These are phyloP conservation scores for Drosophila tani DNA, from an alignment of 1,140 invertebrate genomes.

Conservation along the genomic window DNA sequence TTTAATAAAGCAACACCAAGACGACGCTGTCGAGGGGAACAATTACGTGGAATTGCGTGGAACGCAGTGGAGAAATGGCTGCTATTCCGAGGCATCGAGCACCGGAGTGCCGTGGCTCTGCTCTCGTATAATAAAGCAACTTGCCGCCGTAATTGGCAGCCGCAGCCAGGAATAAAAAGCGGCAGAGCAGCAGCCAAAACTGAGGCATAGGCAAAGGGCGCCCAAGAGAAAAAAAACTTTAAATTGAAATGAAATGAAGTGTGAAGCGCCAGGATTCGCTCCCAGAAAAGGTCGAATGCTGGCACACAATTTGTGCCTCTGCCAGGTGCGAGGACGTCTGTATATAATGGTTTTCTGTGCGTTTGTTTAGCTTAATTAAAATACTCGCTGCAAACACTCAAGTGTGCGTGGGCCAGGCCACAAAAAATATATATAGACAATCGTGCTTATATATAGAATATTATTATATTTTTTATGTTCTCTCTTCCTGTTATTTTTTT, in stretches of 20 bases:
- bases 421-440: conserved; percentile 43
- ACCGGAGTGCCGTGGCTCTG: background rate
- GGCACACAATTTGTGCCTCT: background rate
- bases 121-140: conserved; percentile 74
- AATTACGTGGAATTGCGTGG: conserved; percentile 39
- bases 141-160: conserved; percentile 74
- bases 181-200: conserved; percentile 6
- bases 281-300: conserved; percentile 16
- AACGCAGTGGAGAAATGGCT: conserved; percentile 45
- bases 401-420: conserved; percentile 23
- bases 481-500: background rate
- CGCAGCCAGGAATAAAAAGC: conserved; percentile 43
- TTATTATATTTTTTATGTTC: conserved; percentile 23
- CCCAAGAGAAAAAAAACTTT: conserved; percentile 39
- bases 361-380: conserved; percentile 78
- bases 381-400: conserved; percentile 57
- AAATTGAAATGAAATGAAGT: conserved; percentile 77
- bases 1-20: conserved; percentile 78
- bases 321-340: conserved; percentile 9
- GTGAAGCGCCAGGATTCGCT: conserved; percentile 51
- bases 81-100: conserved; percentile 49
- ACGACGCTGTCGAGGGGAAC: conserved; percentile 48
- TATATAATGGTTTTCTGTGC: conserved; percentile 48
- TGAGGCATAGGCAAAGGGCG: conserved; percentile 55
- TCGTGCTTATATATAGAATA: conserved; percentile 8